Conservation (phyloP, 2,888 invertebrate genomes). For the Drosophila cyrtoloma region DNA sequence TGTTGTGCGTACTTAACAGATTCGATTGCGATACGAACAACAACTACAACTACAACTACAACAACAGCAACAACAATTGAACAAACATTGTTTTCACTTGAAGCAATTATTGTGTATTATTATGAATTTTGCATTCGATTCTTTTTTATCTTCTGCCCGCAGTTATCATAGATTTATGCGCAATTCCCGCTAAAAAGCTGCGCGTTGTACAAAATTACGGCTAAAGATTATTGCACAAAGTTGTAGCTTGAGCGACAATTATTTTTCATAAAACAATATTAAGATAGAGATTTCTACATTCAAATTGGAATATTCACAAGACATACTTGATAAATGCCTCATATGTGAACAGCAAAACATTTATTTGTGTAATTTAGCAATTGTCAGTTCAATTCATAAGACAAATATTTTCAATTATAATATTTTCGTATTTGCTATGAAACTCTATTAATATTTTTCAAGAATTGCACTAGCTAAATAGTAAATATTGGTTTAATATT, state of each 20-base stretch:
- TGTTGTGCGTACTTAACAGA: conserved; percentile 66
- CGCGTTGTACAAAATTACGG: background rate
- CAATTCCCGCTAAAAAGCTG: conserved; percentile 32
- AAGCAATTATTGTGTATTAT: conserved; percentile 78
- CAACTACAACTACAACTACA: conserved; percentile 12
- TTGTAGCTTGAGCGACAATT: background rate
- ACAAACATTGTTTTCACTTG: conserved; percentile 74
- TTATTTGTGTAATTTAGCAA: background rate
- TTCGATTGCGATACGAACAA: conserved; percentile 51
- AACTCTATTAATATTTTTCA: background rate
- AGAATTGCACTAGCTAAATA: background rate
- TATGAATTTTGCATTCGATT: conserved; percentile 43
- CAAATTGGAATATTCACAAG: background rate
- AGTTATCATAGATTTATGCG: conserved; percentile 35
- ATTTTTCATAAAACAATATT: background rate
- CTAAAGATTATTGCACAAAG: background rate
- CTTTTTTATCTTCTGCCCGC: conserved; percentile 17
- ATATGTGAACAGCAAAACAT: background rate
- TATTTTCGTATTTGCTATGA: background rate
- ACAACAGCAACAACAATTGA: conserved; percentile 31
- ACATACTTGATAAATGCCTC: background rate
- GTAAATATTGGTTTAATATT: background rate
- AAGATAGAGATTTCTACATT: background rate
- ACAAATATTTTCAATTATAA: fast-evolving
- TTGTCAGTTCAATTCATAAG: background rate